Percentiles rank a stretch among this genome's conserved stretches.
phyloP scores from a whole-genome alignment of 1,140 invertebrate genomes.

The Brachionus asplanchnoidis region DNA sequence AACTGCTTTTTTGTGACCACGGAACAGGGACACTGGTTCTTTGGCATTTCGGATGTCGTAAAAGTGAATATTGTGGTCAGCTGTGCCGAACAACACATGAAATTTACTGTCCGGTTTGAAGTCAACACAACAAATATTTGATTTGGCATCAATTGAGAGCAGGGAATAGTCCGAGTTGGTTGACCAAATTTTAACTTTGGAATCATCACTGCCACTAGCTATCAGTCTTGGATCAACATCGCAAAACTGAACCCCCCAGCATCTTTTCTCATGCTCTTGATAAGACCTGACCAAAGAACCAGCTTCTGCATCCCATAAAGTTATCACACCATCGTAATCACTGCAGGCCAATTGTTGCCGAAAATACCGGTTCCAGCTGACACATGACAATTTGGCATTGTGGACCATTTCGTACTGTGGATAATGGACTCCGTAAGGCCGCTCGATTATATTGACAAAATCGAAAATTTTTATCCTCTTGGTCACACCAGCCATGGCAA shows the following conservation, averaged over 20 bases:
- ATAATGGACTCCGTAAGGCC: constrained; percentile 81
- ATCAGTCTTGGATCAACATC: constrained; percentile 81
- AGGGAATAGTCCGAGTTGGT: constrained; percentile 79
- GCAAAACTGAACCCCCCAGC: constrained; percentile 95
- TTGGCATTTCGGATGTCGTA: constrained; percentile 84
- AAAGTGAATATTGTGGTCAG: constrained; percentile 93
- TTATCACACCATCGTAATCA: constrained; percentile 89
- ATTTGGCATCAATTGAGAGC: constrained; percentile 78
- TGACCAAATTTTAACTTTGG: constrained; percentile 85
- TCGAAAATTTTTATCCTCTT: constrained; percentile 79
- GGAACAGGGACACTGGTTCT: constrained; percentile 74
- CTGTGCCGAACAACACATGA: constrained; percentile 86
- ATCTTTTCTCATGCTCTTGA: constrained; percentile 88
- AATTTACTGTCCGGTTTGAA: constrained; percentile 82
- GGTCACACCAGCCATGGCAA: constrained; percentile 91
- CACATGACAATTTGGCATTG: constrained; percentile 86
- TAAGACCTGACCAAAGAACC: constrained; percentile 57
- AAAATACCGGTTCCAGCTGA: constrained; percentile 88
- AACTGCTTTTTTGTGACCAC: constrained; percentile 87
- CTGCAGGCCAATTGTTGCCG: constrained; percentile 83
- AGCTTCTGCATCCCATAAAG: constrained; percentile 83
- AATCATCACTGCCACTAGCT: constrained; percentile 89
- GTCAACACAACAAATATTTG: constrained; percentile 92
- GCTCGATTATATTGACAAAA: constrained; percentile 75
- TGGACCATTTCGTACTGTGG: constrained; percentile 87